Percentiles rank a stretch among this genome's conserved stretches.
Evolutionary conservation across 2,797 vertebrate species (phyloP).

Genomic region (Lindbergichthys nudifrons): DNA sequence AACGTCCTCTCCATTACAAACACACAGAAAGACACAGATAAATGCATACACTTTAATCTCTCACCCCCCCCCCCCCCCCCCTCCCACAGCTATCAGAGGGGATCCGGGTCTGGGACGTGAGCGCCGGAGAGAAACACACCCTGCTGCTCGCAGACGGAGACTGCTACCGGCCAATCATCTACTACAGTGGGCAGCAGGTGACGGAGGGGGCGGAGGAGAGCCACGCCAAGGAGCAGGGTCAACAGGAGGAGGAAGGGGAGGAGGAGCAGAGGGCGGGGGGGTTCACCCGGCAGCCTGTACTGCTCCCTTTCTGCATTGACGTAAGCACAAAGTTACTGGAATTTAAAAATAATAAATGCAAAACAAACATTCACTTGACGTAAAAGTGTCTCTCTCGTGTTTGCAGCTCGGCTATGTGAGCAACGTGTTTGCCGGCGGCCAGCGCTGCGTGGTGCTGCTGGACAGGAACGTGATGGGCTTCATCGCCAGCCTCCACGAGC

Average conservation of each 20-base stretch:
- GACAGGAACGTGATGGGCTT: slow-evolving; percentile 95
- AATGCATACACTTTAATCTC: background rate
- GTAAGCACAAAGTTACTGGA: slow-evolving; percentile 65
- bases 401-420: slow-evolving; percentile 93
- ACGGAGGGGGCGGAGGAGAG: slow-evolving; percentile 44
- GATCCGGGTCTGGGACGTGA: slow-evolving; percentile 90
- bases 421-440: slow-evolving; percentile 90
- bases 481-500: slow-evolving; percentile 93
- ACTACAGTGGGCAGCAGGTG: slow-evolving; percentile 92
- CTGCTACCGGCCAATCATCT: slow-evolving; percentile 94
- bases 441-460: slow-evolving; percentile 86
- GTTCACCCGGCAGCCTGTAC: slow-evolving; percentile 86
- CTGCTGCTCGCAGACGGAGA: slow-evolving; percentile 93
- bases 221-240: slow-evolving; percentile 28
- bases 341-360: too few species aligned
- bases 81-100: slow-evolving; percentile 86
- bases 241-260: slow-evolving; percentile 48
- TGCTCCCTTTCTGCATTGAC: slow-evolving; percentile 91
- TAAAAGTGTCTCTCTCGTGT: background rate
- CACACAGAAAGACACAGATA: background rate
- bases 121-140: slow-evolving; percentile 91
- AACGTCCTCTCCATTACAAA: rapidly evolving
- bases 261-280: slow-evolving; percentile 70
- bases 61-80: background rate
- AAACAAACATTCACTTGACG: too few species aligned